A percentile compares a stretch with the other conserved stretches of the same genome.
Evolutionary conservation across 2,113 vertebrate species (phyloP).

Genomic region (Bubo blakistoni): DNA sequence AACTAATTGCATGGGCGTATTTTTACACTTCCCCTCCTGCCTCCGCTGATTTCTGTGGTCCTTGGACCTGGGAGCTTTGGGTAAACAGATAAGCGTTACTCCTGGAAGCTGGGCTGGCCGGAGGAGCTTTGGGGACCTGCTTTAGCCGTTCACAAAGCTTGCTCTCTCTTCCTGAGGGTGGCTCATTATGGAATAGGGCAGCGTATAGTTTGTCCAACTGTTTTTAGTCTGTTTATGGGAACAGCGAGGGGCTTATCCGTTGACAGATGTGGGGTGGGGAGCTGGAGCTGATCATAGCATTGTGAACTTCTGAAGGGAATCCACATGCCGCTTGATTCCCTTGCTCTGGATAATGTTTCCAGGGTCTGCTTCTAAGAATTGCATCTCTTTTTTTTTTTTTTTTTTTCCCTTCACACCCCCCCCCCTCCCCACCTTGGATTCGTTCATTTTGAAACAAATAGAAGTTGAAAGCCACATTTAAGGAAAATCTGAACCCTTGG

Average conservation of each 20-base stretch:
- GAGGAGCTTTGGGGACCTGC: background rate
- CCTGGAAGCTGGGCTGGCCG: background rate
- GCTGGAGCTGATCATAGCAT: background rate
- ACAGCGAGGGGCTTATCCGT: background rate
- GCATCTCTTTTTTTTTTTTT: background rate
- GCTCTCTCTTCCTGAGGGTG: background rate
- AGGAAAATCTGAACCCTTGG: background rate
- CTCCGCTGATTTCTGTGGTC: background rate
- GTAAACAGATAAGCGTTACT: background rate
- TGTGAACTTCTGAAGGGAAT: background rate
- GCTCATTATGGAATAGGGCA: background rate
- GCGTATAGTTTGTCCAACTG: fast-evolving
- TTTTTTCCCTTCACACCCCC: no score
- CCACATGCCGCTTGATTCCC: background rate
- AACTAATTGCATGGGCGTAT: background rate
- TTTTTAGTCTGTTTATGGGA: background rate
- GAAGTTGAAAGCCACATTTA: background rate
- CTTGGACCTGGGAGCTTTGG: background rate
- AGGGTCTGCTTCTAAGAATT: background rate
- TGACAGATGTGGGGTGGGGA: background rate
- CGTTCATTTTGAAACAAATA: background rate
- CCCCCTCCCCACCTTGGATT: fast-evolving
- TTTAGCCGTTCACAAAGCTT: background rate
- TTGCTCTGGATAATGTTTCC: background rate
- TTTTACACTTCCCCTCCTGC: background rate